Percentiles rank a stretch among this genome's conserved stretches.
Evolutionary conservation across 2,113 vertebrate species (phyloP).

Genomic region (Takifugu flavidus): DNA sequence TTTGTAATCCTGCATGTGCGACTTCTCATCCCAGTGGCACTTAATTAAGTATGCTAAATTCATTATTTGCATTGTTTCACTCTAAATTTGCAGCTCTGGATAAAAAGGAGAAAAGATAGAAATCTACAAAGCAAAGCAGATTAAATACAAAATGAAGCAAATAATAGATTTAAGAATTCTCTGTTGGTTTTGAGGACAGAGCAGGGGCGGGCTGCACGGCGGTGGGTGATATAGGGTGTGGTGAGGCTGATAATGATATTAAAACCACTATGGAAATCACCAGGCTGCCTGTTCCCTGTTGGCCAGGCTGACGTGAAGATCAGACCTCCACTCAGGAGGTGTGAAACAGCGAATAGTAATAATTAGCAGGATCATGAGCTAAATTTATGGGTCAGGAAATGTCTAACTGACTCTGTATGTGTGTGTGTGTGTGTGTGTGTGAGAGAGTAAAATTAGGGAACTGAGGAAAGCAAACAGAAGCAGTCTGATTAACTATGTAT

Average conservation of each 20-base stretch:
- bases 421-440: slow-evolving; percentile 1
- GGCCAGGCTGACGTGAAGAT: slow-evolving; percentile 64
- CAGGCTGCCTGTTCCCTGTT: slow-evolving; percentile 67
- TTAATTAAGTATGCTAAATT: too few species aligned
- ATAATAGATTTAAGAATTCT: slow-evolving; percentile 77
- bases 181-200: slow-evolving; percentile 56
- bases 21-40: background rate
- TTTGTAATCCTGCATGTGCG: background rate
- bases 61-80: slow-evolving; percentile 27
- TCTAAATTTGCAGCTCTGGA: slow-evolving; percentile 12
- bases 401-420: slow-evolving; percentile 32
- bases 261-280: slow-evolving; percentile 78
- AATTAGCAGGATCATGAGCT: slow-evolving; percentile 78
- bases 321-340: slow-evolving; percentile 68
- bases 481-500: slow-evolving; percentile 10
- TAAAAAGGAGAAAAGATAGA: slow-evolving; percentile 28
- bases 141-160: slow-evolving; percentile 72
- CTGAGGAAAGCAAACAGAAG: slow-evolving; percentile 26
- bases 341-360: slow-evolving; percentile 76
- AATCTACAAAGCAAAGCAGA: slow-evolving; percentile 45
- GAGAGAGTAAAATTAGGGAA: slow-evolving; percentile 7
- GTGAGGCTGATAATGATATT: slow-evolving; percentile 78
- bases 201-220: slow-evolving; percentile 32
- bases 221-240: slow-evolving; percentile 46
- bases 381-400: slow-evolving; percentile 75